Evolutionary conservation across 2,888 invertebrate species (phyloP).

Genomic region (Drosophila anomelani): DNA sequence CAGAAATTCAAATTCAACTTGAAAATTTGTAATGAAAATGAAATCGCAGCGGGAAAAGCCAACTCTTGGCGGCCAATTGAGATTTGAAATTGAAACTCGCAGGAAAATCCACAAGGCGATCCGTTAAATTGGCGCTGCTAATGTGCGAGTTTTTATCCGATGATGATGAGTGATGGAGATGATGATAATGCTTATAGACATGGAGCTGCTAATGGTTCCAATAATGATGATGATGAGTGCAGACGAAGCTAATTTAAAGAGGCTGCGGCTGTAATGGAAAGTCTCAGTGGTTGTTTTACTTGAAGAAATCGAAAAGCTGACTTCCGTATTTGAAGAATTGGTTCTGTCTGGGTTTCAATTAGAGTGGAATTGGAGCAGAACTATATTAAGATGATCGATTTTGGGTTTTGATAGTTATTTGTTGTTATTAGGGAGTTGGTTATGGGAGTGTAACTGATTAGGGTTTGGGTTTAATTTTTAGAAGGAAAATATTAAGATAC

Average conservation of each 20-base stretch:
- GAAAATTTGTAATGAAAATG: slow-evolving; percentile 47
- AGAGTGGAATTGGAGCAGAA: slow-evolving; percentile 30
- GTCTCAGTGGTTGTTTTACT: not conserved
- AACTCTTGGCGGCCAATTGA: slow-evolving; percentile 68
- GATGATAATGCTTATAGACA: slow-evolving; percentile 23
- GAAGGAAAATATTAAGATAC: not conserved
- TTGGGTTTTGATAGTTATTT: not conserved
- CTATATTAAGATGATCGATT: slow-evolving; percentile 9
- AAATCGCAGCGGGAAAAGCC: slow-evolving; percentile 33
- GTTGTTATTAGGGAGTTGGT: not conserved
- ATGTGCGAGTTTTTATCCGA: slow-evolving; percentile 36
- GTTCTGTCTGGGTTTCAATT: slow-evolving; percentile 12
- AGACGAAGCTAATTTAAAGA: slow-evolving; percentile 23
- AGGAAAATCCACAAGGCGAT: slow-evolving; percentile 35
- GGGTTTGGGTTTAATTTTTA: too few species aligned
- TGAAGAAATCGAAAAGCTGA: slow-evolving; percentile 6
- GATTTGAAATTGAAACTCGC: slow-evolving; percentile 72
- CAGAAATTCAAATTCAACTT: slow-evolving; percentile 42
- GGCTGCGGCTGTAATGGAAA: slow-evolving; percentile 15
- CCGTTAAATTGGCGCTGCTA: slow-evolving; percentile 70
- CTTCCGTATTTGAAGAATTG: not conserved
- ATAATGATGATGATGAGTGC: slow-evolving; percentile 18
- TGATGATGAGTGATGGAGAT: slow-evolving; percentile 26
- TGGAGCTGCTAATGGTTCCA: slow-evolving; percentile 31
- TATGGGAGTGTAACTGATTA: not conserved